Conservation (phyloP, 2,888 invertebrate species). For the Sinhomidia bicolor region DNA sequence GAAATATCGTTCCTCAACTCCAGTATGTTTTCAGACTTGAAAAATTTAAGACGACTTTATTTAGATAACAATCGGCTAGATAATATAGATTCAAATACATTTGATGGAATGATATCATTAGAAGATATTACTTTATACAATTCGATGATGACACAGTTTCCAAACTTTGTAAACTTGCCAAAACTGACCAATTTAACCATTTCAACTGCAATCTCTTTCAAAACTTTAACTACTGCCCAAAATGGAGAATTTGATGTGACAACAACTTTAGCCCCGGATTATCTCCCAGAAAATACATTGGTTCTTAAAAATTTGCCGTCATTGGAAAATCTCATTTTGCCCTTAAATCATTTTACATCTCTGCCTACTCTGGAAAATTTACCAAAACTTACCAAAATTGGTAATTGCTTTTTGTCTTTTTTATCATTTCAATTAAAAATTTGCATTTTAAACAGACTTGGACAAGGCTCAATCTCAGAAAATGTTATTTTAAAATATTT, state of each 20-base stretch:
- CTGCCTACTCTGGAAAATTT: constrained; percentile 64
- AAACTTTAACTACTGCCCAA: neutral
- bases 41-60: constrained; percentile 65
- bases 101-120: constrained; percentile 71
- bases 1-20: constrained; percentile 71
- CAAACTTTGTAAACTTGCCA: constrained; percentile 63
- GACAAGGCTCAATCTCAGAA: no score
- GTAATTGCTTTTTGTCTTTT: no score
- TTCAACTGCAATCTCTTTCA: constrained; percentile 48
- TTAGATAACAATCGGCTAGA: constrained; percentile 71
- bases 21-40: constrained; percentile 71
- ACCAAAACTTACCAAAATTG: constrained; percentile 66
- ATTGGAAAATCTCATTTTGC: constrained; percentile 44
- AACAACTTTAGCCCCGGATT: constrained; percentile 59
- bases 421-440: no score
- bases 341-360: constrained; percentile 46
- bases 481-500: no score
- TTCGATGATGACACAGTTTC: constrained; percentile 63
- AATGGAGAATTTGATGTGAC: neutral
- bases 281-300: constrained; percentile 57
- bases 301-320: constrained; percentile 62
- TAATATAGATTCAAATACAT: constrained; percentile 67
- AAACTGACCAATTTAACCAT: constrained; percentile 66
- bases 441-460: no score
- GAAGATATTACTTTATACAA: constrained; percentile 66